Evolutionary conservation across 23 tunicate genomes (phyloP).

Genomic region (Diplosoma virens): DNA sequence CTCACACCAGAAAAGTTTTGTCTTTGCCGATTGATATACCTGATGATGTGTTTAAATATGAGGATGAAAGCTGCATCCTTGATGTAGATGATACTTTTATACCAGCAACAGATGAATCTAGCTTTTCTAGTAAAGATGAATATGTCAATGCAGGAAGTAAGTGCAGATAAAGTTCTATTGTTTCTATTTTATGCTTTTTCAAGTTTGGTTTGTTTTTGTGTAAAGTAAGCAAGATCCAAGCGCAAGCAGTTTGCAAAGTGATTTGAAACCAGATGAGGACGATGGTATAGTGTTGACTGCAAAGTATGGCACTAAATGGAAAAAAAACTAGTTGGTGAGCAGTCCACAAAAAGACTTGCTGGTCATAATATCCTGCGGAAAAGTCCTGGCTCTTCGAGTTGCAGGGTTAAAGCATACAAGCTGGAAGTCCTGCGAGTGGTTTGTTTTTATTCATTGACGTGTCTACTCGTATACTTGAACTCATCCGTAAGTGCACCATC

Average conservation of each 20-base stretch:
- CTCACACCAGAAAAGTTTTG: background rate
- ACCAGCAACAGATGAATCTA: constrained; percentile 10
- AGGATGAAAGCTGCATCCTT: constrained; percentile 1
- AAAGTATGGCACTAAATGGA: constrained; percentile 6
- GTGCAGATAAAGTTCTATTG: background rate
- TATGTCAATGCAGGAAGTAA: background rate
- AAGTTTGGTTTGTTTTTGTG: background rate
- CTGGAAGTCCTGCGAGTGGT: constrained; percentile 5
- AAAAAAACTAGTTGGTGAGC: background rate
- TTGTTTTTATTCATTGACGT: background rate
- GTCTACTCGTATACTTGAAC: constrained; percentile 11
- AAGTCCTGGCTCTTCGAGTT: constrained; percentile 1
- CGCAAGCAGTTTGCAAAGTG: constrained; percentile 9
- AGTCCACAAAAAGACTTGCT: background rate
- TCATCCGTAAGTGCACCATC: constrained; percentile 17
- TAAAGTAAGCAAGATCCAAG: constrained; percentile 1
- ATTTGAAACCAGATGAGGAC: constrained; percentile 3
- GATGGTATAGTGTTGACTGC: constrained; percentile 7
- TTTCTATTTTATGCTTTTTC: constrained; percentile 1
- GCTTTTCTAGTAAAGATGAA: constrained; percentile 20
- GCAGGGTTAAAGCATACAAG: background rate
- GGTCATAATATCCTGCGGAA: background rate
- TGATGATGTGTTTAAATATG: constrained; percentile 2
- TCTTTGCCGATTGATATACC: background rate
- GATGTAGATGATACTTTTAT: background rate